These are phyloP conservation scores for Grapholita molesta DNA, from an alignment of 1,140 invertebrate species.

Conservation along the genomic window DNA sequence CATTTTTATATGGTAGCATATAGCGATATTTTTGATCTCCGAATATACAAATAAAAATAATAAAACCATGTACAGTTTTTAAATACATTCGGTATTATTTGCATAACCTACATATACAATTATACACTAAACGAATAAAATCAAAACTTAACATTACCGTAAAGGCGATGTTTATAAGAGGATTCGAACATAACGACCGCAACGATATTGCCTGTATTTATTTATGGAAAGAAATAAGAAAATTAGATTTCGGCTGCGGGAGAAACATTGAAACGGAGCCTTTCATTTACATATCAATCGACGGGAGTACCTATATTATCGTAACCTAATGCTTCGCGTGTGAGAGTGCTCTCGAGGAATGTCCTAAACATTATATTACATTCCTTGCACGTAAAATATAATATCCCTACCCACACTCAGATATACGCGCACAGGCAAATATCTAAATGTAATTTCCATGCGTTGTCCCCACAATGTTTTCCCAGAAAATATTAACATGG, in stretches of 20 bases:
- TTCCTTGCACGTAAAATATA: conserved; percentile 76
- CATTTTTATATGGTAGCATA: no score
- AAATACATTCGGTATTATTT: no score
- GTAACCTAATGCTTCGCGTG: conserved; percentile 26
- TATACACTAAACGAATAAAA: background rate
- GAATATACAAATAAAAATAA: no score
- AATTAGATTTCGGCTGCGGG: conserved; percentile 34
- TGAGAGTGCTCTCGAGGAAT: conserved; percentile 32
- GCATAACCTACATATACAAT: background rate
- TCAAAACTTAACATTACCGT: background rate
- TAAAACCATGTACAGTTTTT: no score
- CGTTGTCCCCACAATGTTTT: conserved; percentile 75
- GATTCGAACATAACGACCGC: conserved; percentile 20
- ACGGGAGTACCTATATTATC: conserved; percentile 41
- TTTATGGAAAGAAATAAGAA: conserved; percentile 37
- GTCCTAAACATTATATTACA: conserved; percentile 73
- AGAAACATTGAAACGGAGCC: conserved; percentile 48
- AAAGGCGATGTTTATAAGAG: background rate
- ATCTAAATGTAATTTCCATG: conserved; percentile 78
- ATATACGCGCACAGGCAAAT: conserved; percentile 71
- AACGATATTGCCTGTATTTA: conserved; percentile 28
- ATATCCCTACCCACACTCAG: conserved; percentile 70
- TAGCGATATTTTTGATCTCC: no score
- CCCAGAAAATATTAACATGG: conserved; percentile 77
- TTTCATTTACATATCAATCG: conserved; percentile 70